Conservation (phyloP, 2,113 vertebrate genomes). For the Clarias macrocephalus region DNA sequence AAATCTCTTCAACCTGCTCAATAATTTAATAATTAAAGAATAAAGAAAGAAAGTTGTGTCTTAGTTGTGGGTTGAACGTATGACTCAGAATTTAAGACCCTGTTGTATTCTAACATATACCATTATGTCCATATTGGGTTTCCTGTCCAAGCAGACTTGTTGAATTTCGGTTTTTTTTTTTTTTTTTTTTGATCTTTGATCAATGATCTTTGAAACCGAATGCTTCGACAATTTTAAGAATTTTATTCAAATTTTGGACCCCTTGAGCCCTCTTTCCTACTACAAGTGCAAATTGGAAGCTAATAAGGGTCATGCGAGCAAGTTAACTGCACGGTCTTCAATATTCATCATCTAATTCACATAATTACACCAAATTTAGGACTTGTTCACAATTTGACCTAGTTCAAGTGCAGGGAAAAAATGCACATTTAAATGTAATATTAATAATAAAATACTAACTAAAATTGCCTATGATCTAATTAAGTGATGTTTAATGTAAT, state of each 20-base stretch:
- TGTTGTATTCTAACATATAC: not conserved
- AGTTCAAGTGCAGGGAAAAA: not conserved
- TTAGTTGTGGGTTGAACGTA: not conserved
- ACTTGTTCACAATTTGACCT: not conserved
- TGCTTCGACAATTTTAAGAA: not conserved
- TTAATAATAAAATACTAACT: not conserved
- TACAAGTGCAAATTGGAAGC: not conserved
- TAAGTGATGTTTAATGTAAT: not conserved
- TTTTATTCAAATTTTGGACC: constrained; percentile 14
- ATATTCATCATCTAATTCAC: constrained; percentile 24
- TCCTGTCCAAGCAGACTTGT: not conserved
- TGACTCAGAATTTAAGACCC: not conserved
- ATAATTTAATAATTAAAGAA: not conserved
- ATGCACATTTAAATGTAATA: not conserved
- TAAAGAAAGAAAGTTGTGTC: not conserved
- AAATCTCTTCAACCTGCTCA: not conserved
- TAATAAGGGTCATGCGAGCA: constrained; percentile 18
- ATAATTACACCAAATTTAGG: constrained; percentile 10
- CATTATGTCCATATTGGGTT: not conserved
- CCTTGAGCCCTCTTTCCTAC: not conserved
- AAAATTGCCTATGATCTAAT: not conserved
- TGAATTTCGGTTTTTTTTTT: not conserved
- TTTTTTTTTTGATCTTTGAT: no score
- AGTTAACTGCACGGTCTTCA: constrained; percentile 17
- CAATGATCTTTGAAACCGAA: not conserved